A percentile compares a stretch with the other conserved stretches of the same genome.
Evolutionary conservation across 2,888 invertebrate species (phyloP).

Genomic region (Sepiola atlantica): DNA sequence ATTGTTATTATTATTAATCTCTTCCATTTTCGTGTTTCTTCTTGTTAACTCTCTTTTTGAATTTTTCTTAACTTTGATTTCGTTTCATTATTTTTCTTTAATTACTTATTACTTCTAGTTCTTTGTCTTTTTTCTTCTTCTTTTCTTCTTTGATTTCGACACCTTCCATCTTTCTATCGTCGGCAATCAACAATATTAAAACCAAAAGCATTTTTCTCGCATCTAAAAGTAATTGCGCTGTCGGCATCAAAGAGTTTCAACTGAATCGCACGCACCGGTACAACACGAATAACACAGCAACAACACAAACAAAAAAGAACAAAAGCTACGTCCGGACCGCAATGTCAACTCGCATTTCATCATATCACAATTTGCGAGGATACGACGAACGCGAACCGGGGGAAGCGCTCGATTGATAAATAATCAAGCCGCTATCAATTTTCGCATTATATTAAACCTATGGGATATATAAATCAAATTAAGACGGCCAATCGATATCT

Average conservation of each 20-base stretch:
- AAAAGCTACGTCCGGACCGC: neutral
- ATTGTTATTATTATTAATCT: neutral
- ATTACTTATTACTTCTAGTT: neutral
- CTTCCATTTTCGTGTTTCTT: neutral
- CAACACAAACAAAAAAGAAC: too few species aligned
- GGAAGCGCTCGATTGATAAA: neutral
- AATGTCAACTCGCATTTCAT: neutral
- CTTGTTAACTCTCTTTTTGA: neutral
- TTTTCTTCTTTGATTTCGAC: neutral
- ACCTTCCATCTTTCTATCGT: neutral
- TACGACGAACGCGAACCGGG: neutral
- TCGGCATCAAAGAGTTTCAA: neutral
- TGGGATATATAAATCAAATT: conserved; percentile 20
- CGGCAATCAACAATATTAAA: neutral
- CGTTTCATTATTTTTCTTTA: neutral
- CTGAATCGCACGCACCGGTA: neutral
- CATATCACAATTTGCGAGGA: neutral
- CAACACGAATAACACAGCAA: neutral
- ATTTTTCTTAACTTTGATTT: neutral
- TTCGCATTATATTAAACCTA: conserved; percentile 21
- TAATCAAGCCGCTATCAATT: neutral
- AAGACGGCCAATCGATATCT: neutral
- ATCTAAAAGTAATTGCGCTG: neutral
- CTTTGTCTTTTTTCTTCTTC: neutral
- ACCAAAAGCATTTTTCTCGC: neutral